phyloP scores from a whole-genome alignment of 2,888 invertebrate genomes.

The Lithophane semibrunnea region DNA sequence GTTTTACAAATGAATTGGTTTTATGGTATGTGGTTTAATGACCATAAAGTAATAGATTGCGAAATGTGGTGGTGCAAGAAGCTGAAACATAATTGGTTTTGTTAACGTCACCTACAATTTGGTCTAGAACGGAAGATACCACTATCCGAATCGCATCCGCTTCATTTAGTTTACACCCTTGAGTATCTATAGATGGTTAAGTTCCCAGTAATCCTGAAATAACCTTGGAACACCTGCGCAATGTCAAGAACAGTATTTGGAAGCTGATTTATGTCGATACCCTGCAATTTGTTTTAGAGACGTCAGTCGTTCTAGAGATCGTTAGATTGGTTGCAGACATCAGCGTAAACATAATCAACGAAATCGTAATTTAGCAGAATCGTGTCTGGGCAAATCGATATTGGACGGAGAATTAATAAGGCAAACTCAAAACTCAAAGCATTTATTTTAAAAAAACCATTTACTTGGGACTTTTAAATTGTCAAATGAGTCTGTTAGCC shows the following conservation, averaged over 20 bases:
- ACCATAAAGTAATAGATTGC: conserved; percentile 35
- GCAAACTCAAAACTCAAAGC: no score
- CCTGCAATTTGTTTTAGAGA: conserved; percentile 37
- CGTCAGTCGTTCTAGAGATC: conserved; percentile 25
- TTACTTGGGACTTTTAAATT: no score
- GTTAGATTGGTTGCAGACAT: conserved; percentile 28
- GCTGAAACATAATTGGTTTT: conserved; percentile 30
- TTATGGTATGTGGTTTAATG: conserved; percentile 54
- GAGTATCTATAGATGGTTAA: conserved; percentile 17
- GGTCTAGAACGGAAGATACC: conserved; percentile 2
- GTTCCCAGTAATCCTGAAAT: conserved; percentile 46
- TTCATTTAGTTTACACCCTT: conserved; percentile 10
- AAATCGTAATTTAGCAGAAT: conserved; percentile 5
- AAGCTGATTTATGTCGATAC: conserved; percentile 36
- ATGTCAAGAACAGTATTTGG: conserved; percentile 38
- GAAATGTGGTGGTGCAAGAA: conserved; percentile 7
- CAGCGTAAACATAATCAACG: conserved; percentile 18
- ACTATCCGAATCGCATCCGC: conserved; percentile 17
- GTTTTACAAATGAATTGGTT: conserved; percentile 58
- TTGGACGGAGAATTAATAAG: conserved; percentile 11
- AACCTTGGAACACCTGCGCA: conserved; percentile 15
- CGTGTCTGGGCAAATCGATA: neutral
- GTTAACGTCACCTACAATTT: conserved; percentile 19
- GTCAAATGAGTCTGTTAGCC: no score
- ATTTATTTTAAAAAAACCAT: no score